These are phyloP conservation scores for Drosophila paulistorum DNA, from an alignment of 1,140 invertebrate genomes.

Conservation along the genomic window DNA sequence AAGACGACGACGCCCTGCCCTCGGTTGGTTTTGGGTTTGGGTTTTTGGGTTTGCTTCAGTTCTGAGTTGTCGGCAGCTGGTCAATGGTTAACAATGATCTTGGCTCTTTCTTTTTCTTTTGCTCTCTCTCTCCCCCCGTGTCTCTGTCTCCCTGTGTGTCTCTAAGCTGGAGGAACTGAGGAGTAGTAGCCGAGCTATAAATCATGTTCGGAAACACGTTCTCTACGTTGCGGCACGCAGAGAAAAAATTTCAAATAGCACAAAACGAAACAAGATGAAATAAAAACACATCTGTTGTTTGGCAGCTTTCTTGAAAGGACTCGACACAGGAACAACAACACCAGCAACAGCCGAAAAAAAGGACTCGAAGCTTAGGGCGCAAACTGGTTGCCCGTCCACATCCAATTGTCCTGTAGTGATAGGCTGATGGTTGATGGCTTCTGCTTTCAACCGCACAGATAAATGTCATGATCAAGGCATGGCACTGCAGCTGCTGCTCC, in stretches of 20 bases:
- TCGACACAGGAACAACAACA: neutral
- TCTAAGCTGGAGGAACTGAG: constrained; percentile 41
- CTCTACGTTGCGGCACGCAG: constrained; percentile 24
- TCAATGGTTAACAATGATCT: constrained; percentile 70
- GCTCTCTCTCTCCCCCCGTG: constrained; percentile 16
- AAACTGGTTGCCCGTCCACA: constrained; percentile 62
- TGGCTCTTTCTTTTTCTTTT: constrained; percentile 13
- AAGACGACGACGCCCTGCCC: constrained; percentile 40
- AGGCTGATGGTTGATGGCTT: constrained; percentile 41
- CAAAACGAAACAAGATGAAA: constrained; percentile 29
- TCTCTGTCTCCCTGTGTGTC: constrained; percentile 20
- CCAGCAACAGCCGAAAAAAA: constrained; percentile 43
- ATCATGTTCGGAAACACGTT: constrained; percentile 79
- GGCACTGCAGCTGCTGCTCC: constrained; percentile 17
- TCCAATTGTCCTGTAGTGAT: constrained; percentile 56
- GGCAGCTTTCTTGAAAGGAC: constrained; percentile 68
- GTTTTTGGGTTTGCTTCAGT: constrained; percentile 5
- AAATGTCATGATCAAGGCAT: constrained; percentile 5
- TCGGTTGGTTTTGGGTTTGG: neutral
- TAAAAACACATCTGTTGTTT: constrained; percentile 72
- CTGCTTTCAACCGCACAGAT: constrained; percentile 18
- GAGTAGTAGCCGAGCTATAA: constrained; percentile 57
- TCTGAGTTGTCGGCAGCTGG: constrained; percentile 55
- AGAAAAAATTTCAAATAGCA: constrained; percentile 9
- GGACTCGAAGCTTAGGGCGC: constrained; percentile 77